Conservation (phyloP, 2,113 vertebrate genomes). For the Pterocles gutturalis region DNA sequence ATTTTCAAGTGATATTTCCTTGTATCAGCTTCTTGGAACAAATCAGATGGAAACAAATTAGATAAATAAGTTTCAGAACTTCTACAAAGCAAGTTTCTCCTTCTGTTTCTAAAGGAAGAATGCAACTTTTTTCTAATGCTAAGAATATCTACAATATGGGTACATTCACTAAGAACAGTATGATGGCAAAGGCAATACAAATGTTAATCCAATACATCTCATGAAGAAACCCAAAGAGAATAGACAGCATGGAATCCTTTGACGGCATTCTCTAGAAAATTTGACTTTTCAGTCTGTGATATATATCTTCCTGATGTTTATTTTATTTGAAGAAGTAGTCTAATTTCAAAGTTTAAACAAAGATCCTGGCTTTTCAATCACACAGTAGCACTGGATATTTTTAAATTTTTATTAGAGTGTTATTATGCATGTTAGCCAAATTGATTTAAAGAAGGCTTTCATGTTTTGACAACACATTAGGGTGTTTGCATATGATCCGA, state of each 20-base stretch:
- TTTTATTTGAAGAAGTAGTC: not conserved
- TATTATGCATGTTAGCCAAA: not conserved
- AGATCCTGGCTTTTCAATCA: not conserved
- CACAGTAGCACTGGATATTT: not conserved
- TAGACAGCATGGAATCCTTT: not conserved
- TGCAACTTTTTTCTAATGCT: not conserved
- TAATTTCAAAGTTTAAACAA: not conserved
- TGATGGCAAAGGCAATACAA: not conserved
- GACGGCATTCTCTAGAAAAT: not conserved
- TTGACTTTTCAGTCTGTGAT: not conserved
- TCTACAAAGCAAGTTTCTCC: not conserved
- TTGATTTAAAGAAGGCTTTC: not conserved
- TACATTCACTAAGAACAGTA: not conserved
- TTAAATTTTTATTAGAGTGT: not conserved
- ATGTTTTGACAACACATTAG: not conserved
- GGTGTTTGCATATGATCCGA: not conserved
- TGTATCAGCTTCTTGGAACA: not conserved
- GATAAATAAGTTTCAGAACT: not conserved
- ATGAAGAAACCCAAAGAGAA: not conserved
- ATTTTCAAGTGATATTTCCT: not conserved
- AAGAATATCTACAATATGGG: not conserved
- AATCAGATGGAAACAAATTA: not conserved
- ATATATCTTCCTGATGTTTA: not conserved
- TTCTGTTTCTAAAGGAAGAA: not conserved
- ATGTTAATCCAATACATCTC: not conserved